Percentiles rank a stretch among this genome's conserved stretches.
These are phyloP conservation scores for Cirrhinus molitorella DNA, from an alignment of 2,797 vertebrate species.

Conservation along the genomic window DNA sequence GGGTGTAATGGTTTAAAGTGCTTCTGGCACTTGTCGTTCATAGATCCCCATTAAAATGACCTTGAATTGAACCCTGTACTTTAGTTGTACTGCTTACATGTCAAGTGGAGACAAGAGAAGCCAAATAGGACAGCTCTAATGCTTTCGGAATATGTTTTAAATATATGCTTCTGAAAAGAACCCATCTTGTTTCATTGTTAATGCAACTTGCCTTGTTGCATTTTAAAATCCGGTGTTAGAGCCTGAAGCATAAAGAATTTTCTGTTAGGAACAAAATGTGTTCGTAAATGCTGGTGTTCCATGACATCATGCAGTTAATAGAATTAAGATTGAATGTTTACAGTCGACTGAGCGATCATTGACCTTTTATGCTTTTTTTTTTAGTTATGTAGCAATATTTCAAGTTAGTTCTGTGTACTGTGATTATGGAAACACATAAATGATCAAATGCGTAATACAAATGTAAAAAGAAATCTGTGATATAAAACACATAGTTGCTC, in stretches of 20 bases:
- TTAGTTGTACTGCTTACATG: slow-evolving; percentile 18
- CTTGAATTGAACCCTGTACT: slow-evolving; percentile 37
- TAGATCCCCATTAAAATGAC: slow-evolving; percentile 31
- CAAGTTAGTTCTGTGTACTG: not conserved
- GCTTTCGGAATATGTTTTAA: slow-evolving; percentile 40
- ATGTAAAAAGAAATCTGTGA: not conserved
- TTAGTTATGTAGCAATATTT: not conserved
- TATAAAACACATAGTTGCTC: not conserved
- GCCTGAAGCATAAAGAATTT: not conserved
- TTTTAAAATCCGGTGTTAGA: slow-evolving; percentile 26
- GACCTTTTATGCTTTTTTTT: not conserved
- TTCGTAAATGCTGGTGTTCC: slow-evolving; percentile 2
- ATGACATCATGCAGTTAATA: slow-evolving; percentile 34
- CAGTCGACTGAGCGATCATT: not conserved
- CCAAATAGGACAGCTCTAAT: slow-evolving; percentile 28
- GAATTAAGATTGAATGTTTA: slow-evolving; percentile 28
- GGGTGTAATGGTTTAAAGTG: slow-evolving; percentile 29
- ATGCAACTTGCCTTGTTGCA: slow-evolving; percentile 17
- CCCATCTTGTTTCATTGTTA: slow-evolving; percentile 40
- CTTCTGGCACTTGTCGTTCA: slow-evolving; percentile 18
- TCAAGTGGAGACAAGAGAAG: slow-evolving; percentile 41
- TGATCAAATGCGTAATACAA: not conserved
- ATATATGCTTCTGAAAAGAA: slow-evolving; percentile 43
- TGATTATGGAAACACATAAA: not conserved
- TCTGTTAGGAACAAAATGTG: slow-evolving; percentile 30